Percentiles rank a stretch among this genome's conserved stretches.
Conservation (phyloP, 1,140 invertebrate genomes). For the Triops longicaudatus region DNA sequence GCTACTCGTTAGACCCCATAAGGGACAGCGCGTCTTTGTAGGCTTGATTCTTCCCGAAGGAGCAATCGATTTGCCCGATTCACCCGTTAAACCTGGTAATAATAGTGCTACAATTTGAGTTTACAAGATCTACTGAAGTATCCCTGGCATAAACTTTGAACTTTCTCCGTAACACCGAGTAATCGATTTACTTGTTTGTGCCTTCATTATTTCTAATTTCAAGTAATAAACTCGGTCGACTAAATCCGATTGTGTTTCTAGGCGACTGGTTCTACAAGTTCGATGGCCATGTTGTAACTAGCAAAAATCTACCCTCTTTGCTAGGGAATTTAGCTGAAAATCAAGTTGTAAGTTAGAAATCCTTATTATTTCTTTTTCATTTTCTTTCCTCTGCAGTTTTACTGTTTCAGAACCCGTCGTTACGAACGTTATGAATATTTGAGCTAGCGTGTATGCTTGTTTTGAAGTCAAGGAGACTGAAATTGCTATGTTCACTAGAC, state of each 20-base stretch:
- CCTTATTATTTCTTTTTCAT: too few relatives aligned
- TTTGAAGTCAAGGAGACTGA: too few relatives aligned
- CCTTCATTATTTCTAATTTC: too few relatives aligned
- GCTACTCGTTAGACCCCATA: not conserved
- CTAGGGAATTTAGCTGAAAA: not conserved
- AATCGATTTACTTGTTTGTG: too few relatives aligned
- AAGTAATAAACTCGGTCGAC: too few relatives aligned
- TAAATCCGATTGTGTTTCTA: not conserved
- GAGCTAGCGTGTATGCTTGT: too few relatives aligned
- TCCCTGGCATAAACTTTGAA: too few relatives aligned
- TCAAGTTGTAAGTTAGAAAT: not conserved
- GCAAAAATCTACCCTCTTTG: not conserved
- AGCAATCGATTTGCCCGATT: not conserved
- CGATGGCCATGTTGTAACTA: not conserved
- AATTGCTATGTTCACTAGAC: too few relatives aligned
- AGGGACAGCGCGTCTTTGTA: not conserved
- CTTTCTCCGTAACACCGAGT: too few relatives aligned
- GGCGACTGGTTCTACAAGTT: slow-evolving; percentile 10
- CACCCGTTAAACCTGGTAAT: not conserved
- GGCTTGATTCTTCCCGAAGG: not conserved
- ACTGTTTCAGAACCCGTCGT: not conserved
- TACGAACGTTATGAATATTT: too few relatives aligned
- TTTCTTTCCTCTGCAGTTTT: not conserved
- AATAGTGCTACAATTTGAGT: too few relatives aligned
- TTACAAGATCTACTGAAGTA: too few relatives aligned